Conservation (phyloP, 2,113 vertebrate species). For the Pogonocichla stellata region DNA sequence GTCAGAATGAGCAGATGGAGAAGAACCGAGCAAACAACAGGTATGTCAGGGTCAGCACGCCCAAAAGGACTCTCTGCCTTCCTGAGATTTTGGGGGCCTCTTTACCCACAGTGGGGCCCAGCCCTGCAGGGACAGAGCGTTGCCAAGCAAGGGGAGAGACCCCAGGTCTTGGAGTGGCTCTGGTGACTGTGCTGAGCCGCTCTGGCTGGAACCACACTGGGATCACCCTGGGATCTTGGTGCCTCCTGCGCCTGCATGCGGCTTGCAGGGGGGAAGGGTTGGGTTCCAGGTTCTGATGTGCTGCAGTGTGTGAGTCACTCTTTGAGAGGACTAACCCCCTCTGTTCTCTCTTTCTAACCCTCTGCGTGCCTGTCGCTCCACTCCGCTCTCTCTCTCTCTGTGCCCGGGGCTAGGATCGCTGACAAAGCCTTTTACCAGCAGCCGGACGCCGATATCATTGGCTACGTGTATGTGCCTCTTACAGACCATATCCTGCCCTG, state of each 20-base stretch:
- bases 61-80: neutral
- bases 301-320: neutral
- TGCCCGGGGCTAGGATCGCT: conserved; percentile 88
- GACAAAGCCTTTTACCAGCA: conserved; percentile 99
- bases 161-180: neutral
- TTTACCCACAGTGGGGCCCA: neutral
- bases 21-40: conserved; percentile 97
- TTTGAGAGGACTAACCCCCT: conserved; percentile 72
- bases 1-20: conserved; percentile 95
- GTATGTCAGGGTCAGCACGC: conserved; percentile 31
- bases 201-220: neutral
- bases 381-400: conserved; percentile 66
- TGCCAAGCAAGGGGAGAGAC: neutral
- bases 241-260: rapidly evolving
- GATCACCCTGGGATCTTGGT: neutral
- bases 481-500: neutral
- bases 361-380: conserved; percentile 62
- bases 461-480: conserved; percentile 93
- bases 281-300: neutral
- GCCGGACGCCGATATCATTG: conserved; percentile 96
- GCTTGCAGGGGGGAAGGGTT: rapidly evolving
- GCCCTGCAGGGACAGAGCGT: neutral
- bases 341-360: conserved; percentile 81
- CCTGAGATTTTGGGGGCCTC: neutral
- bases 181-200: rapidly evolving